Evolutionary conservation across 2,888 invertebrate species (phyloP), one percentile per base, ranked within the genome.

Genomic region (Pristionchus japonicus): DNA sequence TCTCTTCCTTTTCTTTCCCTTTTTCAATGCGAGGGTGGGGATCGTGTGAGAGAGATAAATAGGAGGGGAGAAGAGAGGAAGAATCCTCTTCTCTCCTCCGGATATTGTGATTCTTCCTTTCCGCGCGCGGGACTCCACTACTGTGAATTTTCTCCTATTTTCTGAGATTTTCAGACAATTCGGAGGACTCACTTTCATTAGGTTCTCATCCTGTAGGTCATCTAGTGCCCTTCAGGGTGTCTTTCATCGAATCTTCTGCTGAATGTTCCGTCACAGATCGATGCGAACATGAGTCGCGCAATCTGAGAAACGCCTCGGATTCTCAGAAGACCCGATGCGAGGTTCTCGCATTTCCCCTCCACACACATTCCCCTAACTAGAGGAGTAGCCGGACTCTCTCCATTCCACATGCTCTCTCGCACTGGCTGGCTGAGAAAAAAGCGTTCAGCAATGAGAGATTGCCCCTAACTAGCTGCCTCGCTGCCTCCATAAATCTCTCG

Each of bases 51-150:
- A 4, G 74, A 43, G 74, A 43, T 17, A 74, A 20, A 40, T 37
- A 31, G 49, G 67, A 67, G 27, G 34, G 67, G 17, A 67, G 67
- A 67, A 61, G 61, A 27, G 64, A 64, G 27, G 34, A 67, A 7
- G 77, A 43, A 77, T 77, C 43, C 77, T 43, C 74, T 74, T 27
- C 43, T 40, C 74, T n/a, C 47, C 23, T 20, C 43, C 67, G 67
- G 67, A 67, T 67, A 67, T 67, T 67, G 31, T 67, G 67, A 67
- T 27, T 67, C 67, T 34, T 52, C 23, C 67, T 67, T 67, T 34
- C 61, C n/a, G 61, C 3, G 61, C 52, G 23, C 23, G 23, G 61
- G 61, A 27, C n/a, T 4, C 61, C 3, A 20, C 7, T 23, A 7
- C n/a, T n/a, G n/a, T 61, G n/a, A 61, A 9, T 61, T n/a, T 9